Conservation (phyloP, 2,888 invertebrate genomes). For the Lottia scabra region DNA sequence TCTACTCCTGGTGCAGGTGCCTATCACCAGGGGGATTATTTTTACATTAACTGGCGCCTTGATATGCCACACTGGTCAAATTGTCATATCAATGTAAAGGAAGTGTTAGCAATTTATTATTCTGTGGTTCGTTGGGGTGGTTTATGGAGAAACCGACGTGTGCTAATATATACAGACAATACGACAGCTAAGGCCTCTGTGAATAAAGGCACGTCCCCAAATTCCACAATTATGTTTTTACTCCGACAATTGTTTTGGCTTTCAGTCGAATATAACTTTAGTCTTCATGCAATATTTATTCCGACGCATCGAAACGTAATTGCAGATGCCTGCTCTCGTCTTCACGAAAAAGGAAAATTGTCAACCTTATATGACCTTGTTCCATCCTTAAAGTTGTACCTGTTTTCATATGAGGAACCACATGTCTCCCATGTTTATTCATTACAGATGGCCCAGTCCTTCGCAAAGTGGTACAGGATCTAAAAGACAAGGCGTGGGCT, state of each 20-base stretch:
- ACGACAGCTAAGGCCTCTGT: not conserved
- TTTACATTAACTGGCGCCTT: not conserved
- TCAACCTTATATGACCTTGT: not conserved
- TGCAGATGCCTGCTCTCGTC: not conserved
- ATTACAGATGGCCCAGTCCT: too few species aligned
- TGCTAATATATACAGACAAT: not conserved
- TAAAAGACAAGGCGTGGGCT: too few species aligned
- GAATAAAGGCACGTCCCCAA: not conserved
- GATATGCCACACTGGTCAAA: not conserved
- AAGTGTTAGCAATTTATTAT: not conserved
- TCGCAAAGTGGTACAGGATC: too few species aligned
- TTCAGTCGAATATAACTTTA: not conserved
- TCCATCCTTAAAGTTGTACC: not conserved
- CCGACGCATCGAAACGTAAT: not conserved
- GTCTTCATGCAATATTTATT: not conserved
- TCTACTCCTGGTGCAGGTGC: too few species aligned
- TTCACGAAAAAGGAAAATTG: not conserved
- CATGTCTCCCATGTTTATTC: too few species aligned
- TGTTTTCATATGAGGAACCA: too few species aligned
- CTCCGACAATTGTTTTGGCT: not conserved
- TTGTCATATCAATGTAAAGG: not conserved
- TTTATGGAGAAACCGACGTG: not conserved
- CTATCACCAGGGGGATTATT: not conserved
- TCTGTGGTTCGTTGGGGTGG: not conserved
- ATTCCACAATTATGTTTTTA: not conserved